phyloP scores from a whole-genome alignment of 2,797 vertebrate species.

The Scomberomorus guttatus region DNA sequence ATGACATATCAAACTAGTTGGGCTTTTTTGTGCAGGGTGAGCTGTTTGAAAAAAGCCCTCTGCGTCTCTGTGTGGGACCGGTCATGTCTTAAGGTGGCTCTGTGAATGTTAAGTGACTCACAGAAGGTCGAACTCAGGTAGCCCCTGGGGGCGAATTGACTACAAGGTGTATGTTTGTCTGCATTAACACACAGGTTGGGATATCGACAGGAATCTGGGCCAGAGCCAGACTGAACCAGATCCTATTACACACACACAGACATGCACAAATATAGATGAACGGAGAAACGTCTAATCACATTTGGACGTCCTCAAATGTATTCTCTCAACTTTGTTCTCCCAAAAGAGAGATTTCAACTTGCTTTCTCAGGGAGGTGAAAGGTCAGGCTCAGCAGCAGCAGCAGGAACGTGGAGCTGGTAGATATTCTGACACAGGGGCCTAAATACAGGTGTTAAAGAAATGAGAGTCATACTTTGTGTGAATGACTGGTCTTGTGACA shows the following conservation, averaged over 20 bases:
- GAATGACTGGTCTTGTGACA: conserved; percentile 4
- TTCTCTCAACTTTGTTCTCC: neutral
- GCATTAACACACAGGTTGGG: conserved; percentile 29
- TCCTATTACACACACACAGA: conserved; percentile 35
- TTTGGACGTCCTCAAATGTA: neutral
- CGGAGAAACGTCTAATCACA: neutral
- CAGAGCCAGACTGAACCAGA: conserved; percentile 36
- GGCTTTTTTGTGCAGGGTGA: neutral
- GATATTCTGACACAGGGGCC: neutral
- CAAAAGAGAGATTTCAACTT: conserved; percentile 3
- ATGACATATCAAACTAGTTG: conserved; percentile 31
- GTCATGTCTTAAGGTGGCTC: neutral
- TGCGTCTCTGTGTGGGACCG: conserved; percentile 1
- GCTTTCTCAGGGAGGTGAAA: neutral
- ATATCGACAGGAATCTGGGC: conserved; percentile 56
- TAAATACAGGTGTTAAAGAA: conserved; percentile 17
- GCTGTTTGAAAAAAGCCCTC: neutral
- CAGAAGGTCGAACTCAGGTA: conserved; percentile 33
- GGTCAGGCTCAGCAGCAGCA: conserved; percentile 6
- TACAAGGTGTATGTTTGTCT: conserved; percentile 43
- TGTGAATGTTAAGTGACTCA: conserved; percentile 9
- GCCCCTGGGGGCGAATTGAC: conserved; percentile 31
- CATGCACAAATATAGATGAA: conserved; percentile 12
- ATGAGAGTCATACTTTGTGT: neutral
- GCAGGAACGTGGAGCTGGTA: neutral